Conservation (phyloP, 2,888 invertebrate species). For the Sarcophaga variegata region DNA sequence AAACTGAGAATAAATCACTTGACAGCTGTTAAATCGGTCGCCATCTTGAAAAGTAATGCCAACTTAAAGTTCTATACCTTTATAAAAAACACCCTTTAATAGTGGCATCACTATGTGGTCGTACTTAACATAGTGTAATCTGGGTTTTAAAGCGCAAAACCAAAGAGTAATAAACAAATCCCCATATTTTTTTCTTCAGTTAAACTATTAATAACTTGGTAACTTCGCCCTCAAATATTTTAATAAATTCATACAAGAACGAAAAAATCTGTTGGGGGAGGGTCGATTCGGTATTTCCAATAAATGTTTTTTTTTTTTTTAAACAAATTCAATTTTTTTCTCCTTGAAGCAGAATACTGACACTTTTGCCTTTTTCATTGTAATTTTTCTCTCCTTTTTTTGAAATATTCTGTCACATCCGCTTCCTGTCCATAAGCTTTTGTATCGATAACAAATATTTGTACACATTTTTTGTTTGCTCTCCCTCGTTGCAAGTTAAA, state of each 20-base stretch:
- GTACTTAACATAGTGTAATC: no score
- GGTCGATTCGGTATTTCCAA: not conserved
- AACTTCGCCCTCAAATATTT: not conserved
- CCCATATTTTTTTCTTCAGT: not conserved
- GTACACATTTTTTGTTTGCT: no score
- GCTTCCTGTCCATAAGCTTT: slow-evolving; percentile 20
- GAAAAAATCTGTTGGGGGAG: no score
- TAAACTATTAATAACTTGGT: not conserved
- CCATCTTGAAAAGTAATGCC: no score
- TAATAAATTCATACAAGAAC: not conserved
- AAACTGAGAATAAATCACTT: no score
- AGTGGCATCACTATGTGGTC: no score
- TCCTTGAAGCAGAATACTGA: not conserved
- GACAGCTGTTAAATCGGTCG: no score
- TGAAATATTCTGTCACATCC: slow-evolving; percentile 12
- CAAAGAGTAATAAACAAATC: not conserved
- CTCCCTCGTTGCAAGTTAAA: not conserved
- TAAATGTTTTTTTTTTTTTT: not conserved
- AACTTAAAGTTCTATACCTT: no score
- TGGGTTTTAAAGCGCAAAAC: not conserved
- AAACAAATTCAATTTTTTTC: not conserved
- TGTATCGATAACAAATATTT: not conserved
- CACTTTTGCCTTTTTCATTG: slow-evolving; percentile 21
- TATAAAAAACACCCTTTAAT: no score
- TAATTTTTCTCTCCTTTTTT: slow-evolving; percentile 48